Percentiles rank a stretch among this genome's conserved stretches.
Evolutionary conservation across 2,797 vertebrate species (phyloP).

Genomic region (Lates japonicus): DNA sequence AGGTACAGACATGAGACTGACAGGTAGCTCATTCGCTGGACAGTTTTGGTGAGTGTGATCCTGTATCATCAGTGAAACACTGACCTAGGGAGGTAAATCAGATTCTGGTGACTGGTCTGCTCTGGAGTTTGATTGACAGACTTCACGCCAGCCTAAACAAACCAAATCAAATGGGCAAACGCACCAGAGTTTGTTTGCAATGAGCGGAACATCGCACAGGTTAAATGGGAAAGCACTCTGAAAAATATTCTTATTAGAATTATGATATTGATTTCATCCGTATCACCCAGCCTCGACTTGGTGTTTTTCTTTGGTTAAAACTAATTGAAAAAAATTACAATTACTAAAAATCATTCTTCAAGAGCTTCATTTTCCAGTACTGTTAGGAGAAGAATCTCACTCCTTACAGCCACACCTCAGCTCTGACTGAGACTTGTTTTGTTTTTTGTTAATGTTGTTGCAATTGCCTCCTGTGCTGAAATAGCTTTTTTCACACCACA

Average conservation of each 20-base stretch:
- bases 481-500: neutral
- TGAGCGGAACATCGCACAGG: neutral
- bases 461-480: neutral
- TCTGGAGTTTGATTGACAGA: neutral
- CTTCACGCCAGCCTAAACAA: neutral
- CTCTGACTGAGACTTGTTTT: neutral
- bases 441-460: constrained; percentile 1
- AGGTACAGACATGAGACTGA: neutral
- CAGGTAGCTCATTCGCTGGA: neutral
- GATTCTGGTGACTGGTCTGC: neutral
- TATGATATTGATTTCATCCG: neutral
- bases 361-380: neutral
- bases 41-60: neutral
- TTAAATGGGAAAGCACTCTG: neutral
- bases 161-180: neutral
- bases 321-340: neutral
- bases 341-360: neutral
- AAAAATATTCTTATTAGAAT: neutral
- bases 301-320: neutral
- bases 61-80: neutral
- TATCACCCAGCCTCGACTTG: no score
- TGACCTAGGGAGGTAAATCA: neutral
- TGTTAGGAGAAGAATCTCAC: neutral
- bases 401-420: neutral
- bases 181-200: neutral